Evolutionary conservation across 2,888 invertebrate species (phyloP).

Genomic region (Brachyptera risi): DNA sequence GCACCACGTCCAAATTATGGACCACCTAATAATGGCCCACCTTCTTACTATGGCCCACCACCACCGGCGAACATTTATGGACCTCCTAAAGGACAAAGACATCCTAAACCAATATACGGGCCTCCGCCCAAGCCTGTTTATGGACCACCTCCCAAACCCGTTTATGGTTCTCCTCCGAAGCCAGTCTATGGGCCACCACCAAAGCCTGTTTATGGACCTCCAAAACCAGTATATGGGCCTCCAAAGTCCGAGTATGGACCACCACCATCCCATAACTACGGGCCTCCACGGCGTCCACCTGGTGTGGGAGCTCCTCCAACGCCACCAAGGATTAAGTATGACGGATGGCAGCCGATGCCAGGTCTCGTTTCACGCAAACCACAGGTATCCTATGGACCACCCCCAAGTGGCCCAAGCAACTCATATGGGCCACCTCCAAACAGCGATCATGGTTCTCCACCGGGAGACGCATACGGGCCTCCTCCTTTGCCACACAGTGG

Average conservation of each 20-base stretch:
- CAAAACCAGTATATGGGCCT: slow-evolving; percentile 36
- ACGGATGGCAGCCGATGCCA: slow-evolving; percentile 83
- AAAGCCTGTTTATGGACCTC: slow-evolving; percentile 36
- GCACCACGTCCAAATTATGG: slow-evolving; percentile 27
- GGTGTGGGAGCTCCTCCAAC: slow-evolving; percentile 71
- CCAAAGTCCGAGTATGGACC: slow-evolving; percentile 37
- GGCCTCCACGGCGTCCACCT: slow-evolving; percentile 51
- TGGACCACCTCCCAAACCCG: slow-evolving; percentile 32
- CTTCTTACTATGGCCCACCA: slow-evolving; percentile 35
- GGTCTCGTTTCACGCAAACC: slow-evolving; percentile 48
- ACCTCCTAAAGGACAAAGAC: slow-evolving; percentile 36
- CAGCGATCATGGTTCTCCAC: slow-evolving; percentile 5
- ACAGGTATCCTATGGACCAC: slow-evolving; percentile 31
- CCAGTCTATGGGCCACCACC: slow-evolving; percentile 32
- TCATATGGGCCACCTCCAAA: slow-evolving; percentile 23
- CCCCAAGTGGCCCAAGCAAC: slow-evolving; percentile 10
- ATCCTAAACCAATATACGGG: slow-evolving; percentile 36
- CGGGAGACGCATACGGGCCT: not conserved
- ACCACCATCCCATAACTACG: slow-evolving; percentile 22
- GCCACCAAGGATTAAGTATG: slow-evolving; percentile 70
- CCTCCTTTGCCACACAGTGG: slow-evolving; percentile 41
- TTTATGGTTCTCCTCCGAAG: slow-evolving; percentile 33
- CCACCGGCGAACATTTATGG: slow-evolving; percentile 31
- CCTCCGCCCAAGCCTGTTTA: slow-evolving; percentile 19
- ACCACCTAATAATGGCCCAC: slow-evolving; percentile 38